Percentiles rank a stretch among this genome's conserved stretches.
Conservation (phyloP, 2,113 vertebrate species). For the Haliaeetus leucogaster region DNA sequence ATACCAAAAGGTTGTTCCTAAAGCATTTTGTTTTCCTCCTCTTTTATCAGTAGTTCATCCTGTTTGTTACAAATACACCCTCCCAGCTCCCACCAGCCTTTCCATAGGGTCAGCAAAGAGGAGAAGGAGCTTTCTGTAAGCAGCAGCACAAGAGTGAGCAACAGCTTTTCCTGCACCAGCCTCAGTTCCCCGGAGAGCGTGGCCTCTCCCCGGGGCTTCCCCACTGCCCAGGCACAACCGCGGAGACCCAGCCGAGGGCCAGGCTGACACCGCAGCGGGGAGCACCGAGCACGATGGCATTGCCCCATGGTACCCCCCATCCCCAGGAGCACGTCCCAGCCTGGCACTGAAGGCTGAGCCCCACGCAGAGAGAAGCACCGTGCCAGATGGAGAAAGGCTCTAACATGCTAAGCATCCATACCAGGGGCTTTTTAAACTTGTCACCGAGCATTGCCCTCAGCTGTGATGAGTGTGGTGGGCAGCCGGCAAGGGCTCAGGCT, state of each 20-base stretch:
- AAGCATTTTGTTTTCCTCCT: not conserved
- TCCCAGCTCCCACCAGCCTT: not conserved
- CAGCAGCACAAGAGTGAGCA: not conserved
- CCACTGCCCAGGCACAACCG: not conserved
- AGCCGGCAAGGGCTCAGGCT: not conserved
- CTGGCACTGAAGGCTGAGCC: not conserved
- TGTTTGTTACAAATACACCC: not conserved
- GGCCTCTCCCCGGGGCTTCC: not conserved
- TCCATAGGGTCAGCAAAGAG: not conserved
- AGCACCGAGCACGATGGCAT: fast-evolving
- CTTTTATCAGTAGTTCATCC: not conserved
- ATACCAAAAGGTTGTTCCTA: not conserved
- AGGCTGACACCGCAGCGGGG: fast-evolving
- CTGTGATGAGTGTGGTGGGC: not conserved
- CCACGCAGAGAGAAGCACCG: fast-evolving
- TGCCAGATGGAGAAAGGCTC: fast-evolving
- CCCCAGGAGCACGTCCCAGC: fast-evolving
- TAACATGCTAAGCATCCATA: fast-evolving
- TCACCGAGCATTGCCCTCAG: not conserved
- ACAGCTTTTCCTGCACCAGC: not conserved
- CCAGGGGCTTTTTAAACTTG: not conserved
- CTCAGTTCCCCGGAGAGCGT: fast-evolving
- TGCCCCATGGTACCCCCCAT: fast-evolving
- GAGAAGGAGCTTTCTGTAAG: not conserved
- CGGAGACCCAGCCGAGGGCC: fast-evolving